Conservation (phyloP, 2,797 vertebrate genomes). For the Anolis apletophallus region DNA sequence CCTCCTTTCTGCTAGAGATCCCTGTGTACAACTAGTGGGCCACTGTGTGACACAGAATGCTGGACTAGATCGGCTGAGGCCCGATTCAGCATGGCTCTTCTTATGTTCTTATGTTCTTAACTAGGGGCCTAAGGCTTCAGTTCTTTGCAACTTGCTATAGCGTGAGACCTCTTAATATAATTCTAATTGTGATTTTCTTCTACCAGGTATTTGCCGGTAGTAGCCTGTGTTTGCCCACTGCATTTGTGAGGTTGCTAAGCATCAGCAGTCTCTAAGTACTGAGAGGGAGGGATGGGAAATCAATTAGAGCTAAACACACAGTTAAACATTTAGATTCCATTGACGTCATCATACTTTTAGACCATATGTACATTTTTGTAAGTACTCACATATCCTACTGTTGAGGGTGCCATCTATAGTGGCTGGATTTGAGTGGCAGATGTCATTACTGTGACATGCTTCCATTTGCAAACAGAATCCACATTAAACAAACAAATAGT, state of each 20-base stretch:
- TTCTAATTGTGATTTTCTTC: not conserved
- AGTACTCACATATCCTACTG: not conserved
- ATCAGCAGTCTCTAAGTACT: too few relatives aligned
- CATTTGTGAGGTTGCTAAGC: not conserved
- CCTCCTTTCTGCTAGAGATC: too few relatives aligned
- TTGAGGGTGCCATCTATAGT: too few relatives aligned
- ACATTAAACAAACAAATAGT: not conserved
- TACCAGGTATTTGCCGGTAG: not conserved
- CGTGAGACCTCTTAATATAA: not conserved
- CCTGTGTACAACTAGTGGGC: too few relatives aligned
- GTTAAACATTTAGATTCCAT: not conserved
- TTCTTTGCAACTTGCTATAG: not conserved
- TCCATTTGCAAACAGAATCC: not conserved
- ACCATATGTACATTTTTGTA: not conserved
- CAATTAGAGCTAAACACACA: not conserved
- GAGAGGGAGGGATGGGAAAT: not conserved
- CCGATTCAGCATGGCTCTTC: too few relatives aligned
- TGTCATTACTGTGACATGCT: not conserved
- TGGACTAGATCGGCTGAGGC: too few relatives aligned
- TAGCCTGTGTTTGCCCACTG: not conserved
- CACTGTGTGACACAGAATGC: too few relatives aligned
- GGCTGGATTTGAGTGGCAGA: not conserved
- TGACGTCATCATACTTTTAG: not conserved
- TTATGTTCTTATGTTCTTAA: too few relatives aligned
- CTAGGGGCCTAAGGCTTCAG: too few relatives aligned